A percentile compares a stretch with the other conserved stretches of the same genome.
Evolutionary conservation across 2,797 vertebrate genomes (phyloP).

Genomic region (Phataginus tricuspis): DNA sequence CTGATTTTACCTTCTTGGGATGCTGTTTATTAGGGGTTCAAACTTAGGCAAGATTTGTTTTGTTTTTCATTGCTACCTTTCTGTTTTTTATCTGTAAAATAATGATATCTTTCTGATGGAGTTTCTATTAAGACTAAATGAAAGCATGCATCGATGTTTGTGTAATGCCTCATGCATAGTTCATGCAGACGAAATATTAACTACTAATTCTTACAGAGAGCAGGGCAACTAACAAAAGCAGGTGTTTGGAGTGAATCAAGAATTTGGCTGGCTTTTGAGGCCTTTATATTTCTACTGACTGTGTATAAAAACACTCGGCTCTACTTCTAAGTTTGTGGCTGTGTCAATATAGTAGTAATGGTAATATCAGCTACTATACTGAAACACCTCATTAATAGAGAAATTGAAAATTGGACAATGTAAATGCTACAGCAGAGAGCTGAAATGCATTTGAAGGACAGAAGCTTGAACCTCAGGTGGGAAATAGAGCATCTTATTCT

Average conservation of each 20-base stretch:
- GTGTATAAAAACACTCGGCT: neutral
- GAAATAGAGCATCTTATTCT: neutral
- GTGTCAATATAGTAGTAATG: neutral
- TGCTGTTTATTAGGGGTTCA: neutral
- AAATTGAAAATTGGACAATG: neutral
- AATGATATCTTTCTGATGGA: neutral
- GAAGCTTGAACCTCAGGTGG: rapidly evolving
- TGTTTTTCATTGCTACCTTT: neutral
- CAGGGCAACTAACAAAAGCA: neutral
- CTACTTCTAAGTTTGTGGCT: neutral
- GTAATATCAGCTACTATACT: neutral
- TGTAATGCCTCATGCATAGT: neutral
- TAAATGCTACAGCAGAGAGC: rapidly evolving
- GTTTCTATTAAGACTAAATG: neutral
- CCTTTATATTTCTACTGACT: neutral
- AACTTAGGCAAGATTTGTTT: neutral
- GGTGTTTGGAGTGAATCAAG: neutral
- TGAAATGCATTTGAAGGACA: neutral
- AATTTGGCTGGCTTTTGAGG: neutral
- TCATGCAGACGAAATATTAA: neutral
- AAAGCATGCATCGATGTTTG: neutral
- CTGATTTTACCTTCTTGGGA: neutral
- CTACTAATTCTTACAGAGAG: neutral
- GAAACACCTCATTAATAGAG: neutral
- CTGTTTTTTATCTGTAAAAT: neutral